Evolutionary conservation across 2,797 vertebrate genomes (phyloP), one percentile per base, ranked within the genome.

Genomic region (Scyliorhinus canicula): DNA sequence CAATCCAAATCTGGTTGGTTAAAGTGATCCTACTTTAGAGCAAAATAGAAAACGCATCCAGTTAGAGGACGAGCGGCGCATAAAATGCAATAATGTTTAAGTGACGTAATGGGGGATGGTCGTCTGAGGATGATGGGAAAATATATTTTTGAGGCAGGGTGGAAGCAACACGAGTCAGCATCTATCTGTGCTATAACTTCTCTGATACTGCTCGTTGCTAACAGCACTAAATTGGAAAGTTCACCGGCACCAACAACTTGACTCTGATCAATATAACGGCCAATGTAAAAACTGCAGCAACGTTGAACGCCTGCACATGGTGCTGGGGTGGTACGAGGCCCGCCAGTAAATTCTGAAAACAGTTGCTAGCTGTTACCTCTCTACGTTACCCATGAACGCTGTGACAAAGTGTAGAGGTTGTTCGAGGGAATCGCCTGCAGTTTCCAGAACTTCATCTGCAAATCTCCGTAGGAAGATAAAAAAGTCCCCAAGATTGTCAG

Each of bases 401-500:
- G 99, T 99, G 95, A 99, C 97, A 95, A 99, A 99, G 96, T 98
- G 98, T 95, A 99, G 98, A 95, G 99, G 96, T 26, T 99, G 98
- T 96, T 99, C 99, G 96, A 99, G 97, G 95, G 97, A 98, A 96
- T 99, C 98, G 0, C 98, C 97, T 0, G 98, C 99, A 0, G 98
- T 98, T 96, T 99, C 99, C 96, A 99, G 97, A 95, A 98, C 96
- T 40, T 99, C 98, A 11, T 99, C 99, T 0, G 99, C 98, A 95
- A 99, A 99, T 88, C 99, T 98, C 40, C 98, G 98, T 95, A 99
- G 97, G 96, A 99, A 99, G 96, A 99, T 98, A 97, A 99, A 99
- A 97, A 99, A 99, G 96, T 99, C 99, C 0, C 98, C 99, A 97
- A 99, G 95, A 96, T 99, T 99, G 96, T 99, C 99, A 0, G 98